Base-by-base conservation (phyloP, 2,797 vertebrate genomes). In the Anniella stebbinsi region DNA sequence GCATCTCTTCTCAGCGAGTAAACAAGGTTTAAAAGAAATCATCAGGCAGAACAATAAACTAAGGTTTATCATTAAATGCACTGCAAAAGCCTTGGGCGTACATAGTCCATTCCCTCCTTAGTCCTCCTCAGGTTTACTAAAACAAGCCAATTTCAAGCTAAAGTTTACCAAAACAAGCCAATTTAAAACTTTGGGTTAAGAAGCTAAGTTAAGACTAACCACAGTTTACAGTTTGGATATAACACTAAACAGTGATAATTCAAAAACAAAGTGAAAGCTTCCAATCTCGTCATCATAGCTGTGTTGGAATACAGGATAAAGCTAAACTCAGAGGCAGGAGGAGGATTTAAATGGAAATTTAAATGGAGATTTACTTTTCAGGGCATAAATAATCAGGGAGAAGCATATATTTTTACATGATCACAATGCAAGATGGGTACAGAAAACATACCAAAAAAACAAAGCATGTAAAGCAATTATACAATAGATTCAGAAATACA, bases 401-500 rank as follows among this genome's bases (percentile, higher is more conserved):
- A 69, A 33, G 1, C 15, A 87, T 72, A 2, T 38, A 38, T 36
- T 70, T 1, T 0, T 33, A 80, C n/a, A 85, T 7, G 25, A 72
- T 36, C 4, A 75, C 38, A 18, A 41, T 78, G 23, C n/a, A 36
- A 57, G 33, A 54, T 86, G 23, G 36, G 80, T 57, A 51, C 12
- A 84, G 85, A 81, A 21, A 67, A 17, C 90, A 88, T 45, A 87
- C 3, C 17, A 17, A 63, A 72, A 87, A 90, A 92, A 5, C 36
- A 76, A 85, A 85, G 30, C 1, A 84, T 36, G 18, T 2, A 82
- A 33, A 88, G 23, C 2, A 25, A 51, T 76, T 72, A 89, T n/a
- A 48, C 2, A 21, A 87, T 2, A 92, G 25, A 86, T 51, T 30
- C 86, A 77, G 88, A 73, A 77, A 48, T 83, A 88, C 1, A 48